phyloP scores from a whole-genome alignment of 1,140 invertebrate genomes.

The Meloidogyne exigua region DNA sequence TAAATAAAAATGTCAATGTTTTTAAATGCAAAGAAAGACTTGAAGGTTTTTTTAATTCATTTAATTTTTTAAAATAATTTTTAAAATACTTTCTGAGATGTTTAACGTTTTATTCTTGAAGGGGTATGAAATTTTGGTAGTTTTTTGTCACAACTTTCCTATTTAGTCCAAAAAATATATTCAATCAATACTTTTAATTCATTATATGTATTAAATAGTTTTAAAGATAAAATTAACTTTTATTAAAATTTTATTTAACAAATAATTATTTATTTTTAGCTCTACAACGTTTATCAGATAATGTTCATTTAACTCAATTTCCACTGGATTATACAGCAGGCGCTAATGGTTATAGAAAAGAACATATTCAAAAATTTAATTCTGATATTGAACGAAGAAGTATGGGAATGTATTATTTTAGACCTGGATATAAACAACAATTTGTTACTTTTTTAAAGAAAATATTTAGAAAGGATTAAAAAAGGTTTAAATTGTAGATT shows the following conservation, averaged over 20 bases:
- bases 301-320: slow-evolving; percentile 11
- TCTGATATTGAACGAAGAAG: slow-evolving; percentile 13
- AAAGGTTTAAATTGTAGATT: background rate
- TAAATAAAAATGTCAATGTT: slow-evolving; percentile 18
- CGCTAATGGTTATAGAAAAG: slow-evolving; percentile 9
- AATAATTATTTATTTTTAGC: background rate
- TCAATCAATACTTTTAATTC: no score
- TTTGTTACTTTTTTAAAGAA: slow-evolving; percentile 2
- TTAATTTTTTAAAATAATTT: background rate
- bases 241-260: background rate
- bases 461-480: background rate
- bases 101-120: no score
- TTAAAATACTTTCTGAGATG: no score
- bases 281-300: slow-evolving; percentile 12
- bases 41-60: slow-evolving; percentile 23
- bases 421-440: background rate
- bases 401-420: slow-evolving; percentile 9
- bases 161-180: no score
- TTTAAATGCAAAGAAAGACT: slow-evolving; percentile 17
- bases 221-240: no score
- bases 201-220: no score
- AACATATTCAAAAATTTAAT: slow-evolving; percentile 18
- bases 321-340: slow-evolving; percentile 7
- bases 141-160: no score
- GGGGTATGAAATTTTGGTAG: no score